Conservation (phyloP, 2,888 invertebrate genomes). For the Perdita meconis region DNA sequence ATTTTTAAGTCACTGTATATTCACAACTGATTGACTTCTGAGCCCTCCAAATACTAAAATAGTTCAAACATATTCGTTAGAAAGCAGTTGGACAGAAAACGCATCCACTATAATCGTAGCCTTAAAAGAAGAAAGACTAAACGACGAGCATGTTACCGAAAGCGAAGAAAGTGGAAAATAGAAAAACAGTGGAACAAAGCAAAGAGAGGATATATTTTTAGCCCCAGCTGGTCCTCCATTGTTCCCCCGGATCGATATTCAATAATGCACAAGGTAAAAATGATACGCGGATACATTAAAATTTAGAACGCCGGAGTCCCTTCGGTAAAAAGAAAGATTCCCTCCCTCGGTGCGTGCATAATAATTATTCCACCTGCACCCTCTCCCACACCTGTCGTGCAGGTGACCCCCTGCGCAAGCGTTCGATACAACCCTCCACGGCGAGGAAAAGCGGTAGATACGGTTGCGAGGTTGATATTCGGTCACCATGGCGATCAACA, state of each 20-base stretch:
- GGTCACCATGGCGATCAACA: slow-evolving; percentile 73
- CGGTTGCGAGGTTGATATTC: slow-evolving; percentile 47
- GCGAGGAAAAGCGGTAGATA: slow-evolving; percentile 35
- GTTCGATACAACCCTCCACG: slow-evolving; percentile 51
- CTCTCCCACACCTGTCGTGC: slow-evolving; percentile 48
- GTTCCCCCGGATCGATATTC: slow-evolving; percentile 13
- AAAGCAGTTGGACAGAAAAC: too few species aligned
- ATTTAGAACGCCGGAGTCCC: slow-evolving; percentile 16
- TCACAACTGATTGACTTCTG: too few species aligned
- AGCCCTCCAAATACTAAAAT: too few species aligned
- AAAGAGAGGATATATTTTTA: slow-evolving; percentile 10
- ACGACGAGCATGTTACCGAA: background rate
- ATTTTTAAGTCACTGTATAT: too few species aligned
- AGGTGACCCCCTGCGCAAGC: slow-evolving; percentile 47
- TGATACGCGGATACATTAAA: slow-evolving; percentile 15
- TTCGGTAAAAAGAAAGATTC: slow-evolving; percentile 30
- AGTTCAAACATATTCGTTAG: too few species aligned
- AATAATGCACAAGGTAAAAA: slow-evolving; percentile 36
- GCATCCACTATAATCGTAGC: too few species aligned
- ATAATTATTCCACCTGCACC: slow-evolving; percentile 48
- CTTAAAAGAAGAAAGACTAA: too few species aligned
- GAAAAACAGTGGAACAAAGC: background rate
- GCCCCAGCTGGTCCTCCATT: background rate
- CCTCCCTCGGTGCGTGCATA: slow-evolving; percentile 20
- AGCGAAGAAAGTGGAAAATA: background rate